Conservation (phyloP, 2,797 vertebrate species). For the Dryobates pubescens region DNA sequence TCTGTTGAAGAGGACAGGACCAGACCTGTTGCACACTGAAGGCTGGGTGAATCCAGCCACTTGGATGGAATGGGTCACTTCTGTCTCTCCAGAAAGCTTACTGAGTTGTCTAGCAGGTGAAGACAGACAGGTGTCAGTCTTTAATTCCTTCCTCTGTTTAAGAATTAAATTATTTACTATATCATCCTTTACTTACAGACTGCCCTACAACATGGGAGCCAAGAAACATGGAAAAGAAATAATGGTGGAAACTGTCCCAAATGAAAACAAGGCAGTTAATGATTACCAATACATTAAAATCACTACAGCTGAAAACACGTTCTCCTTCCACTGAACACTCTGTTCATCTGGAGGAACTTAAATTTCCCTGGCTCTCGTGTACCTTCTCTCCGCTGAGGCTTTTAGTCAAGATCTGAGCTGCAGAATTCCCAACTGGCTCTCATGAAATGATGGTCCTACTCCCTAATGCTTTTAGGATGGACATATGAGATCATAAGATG, state of each 20-base stretch:
- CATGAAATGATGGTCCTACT: background rate
- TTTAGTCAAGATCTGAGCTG: background rate
- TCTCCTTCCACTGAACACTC: background rate
- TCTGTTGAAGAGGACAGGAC: background rate
- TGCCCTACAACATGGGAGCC: background rate
- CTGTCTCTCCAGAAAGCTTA: background rate
- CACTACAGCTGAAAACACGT: background rate
- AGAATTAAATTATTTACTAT: background rate
- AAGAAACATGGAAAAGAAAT: background rate
- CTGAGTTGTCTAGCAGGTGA: background rate
- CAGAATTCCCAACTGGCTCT: background rate
- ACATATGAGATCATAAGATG: background rate
- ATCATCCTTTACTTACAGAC: background rate
- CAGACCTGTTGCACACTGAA: no score
- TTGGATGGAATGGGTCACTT: background rate
- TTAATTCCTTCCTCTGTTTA: background rate
- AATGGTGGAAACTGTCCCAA: background rate
- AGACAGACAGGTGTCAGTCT: background rate
- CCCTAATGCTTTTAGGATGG: background rate
- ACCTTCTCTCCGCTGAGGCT: background rate
- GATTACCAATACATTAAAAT: background rate
- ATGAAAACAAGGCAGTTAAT: background rate
- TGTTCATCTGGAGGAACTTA: background rate
- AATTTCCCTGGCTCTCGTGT: background rate
- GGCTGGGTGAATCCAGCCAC: background rate